A percentile compares a stretch with the other conserved stretches of the same genome.
Evolutionary conservation across 2,888 invertebrate species (phyloP).

Genomic region (Drosophila mimetica): DNA sequence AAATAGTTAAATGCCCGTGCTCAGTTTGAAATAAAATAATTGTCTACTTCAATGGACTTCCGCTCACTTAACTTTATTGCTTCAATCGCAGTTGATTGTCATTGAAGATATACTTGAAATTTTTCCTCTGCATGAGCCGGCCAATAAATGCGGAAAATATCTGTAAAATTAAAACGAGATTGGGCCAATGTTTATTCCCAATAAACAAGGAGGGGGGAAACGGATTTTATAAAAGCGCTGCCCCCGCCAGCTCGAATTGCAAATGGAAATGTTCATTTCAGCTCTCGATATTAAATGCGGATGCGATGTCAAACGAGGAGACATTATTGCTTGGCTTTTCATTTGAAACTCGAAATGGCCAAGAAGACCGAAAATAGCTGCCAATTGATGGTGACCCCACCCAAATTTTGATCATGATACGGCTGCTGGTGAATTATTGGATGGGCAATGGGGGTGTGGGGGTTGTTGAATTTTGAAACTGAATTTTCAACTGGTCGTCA

Average conservation of each 20-base stretch:
- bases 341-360: slow-evolving; percentile 62
- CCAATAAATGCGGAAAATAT: slow-evolving; percentile 33
- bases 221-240: slow-evolving; percentile 4
- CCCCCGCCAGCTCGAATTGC: slow-evolving; percentile 9
- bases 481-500: slow-evolving; percentile 37
- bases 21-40: slow-evolving; percentile 1
- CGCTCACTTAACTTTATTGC: slow-evolving; percentile 22
- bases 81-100: slow-evolving; percentile 11
- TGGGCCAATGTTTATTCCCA: slow-evolving; percentile 19
- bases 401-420: slow-evolving; percentile 47
- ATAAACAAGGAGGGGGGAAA: slow-evolving; percentile 14
- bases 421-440: no score
- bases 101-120: slow-evolving; percentile 6
- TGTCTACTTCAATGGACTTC: slow-evolving; percentile 12
- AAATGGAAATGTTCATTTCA: slow-evolving; percentile 33
- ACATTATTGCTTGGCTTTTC: slow-evolving; percentile 61
- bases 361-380: slow-evolving; percentile 32
- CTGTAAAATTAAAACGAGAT: slow-evolving; percentile 35
- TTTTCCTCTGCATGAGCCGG: slow-evolving; percentile 11
- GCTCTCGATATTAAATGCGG: slow-evolving; percentile 70
- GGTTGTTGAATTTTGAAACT: slow-evolving; percentile 11
- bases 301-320: slow-evolving; percentile 70
- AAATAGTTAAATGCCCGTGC: slow-evolving; percentile 8
- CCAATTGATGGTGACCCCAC: slow-evolving; percentile 26
- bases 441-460: not conserved